Base-by-base conservation (phyloP, 2,888 invertebrate genomes). In the Sphaeridia pumilis region DNA sequence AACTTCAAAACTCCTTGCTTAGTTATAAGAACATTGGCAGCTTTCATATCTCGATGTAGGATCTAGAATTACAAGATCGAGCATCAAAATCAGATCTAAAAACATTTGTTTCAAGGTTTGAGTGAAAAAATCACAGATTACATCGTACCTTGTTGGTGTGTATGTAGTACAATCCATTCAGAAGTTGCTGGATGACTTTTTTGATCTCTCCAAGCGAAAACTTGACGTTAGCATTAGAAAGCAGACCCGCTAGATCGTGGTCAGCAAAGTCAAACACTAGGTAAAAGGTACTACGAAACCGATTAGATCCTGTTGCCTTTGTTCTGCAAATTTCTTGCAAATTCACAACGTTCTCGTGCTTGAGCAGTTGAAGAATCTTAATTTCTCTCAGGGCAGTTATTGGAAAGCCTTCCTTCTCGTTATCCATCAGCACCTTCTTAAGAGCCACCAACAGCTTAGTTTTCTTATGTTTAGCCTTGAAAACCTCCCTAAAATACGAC, bases 361-460 rank as follows among this genome's bases (percentile, higher is more conserved):
- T 92, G 1, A 98, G 70, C 20, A 90, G 76, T 69, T 97, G 94
- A 35, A 98, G 72, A 66, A 98, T 97, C 67, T 88, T 83, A 54
- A 99, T 95, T 76, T 98, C 98, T 66, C 98, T 78, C 58, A 98
- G 70, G 0, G 98, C 97, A 34, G 98, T 98, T 61, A 98, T 98
- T 0, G 98, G 98, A 70, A 99, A 99, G 46, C 97, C 97, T 78
- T 98, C 97, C 71, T 95, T 97, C 74, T 98, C 97, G 72, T 98
- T 98, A 68, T 98, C 97, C 95, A 98, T 97, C 2, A 98, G 73
- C 10, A 98, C 94, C 73, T 97, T 98, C 69, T 98, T 98, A 83
- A 98, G 84, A 0, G 98, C 98, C 0, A 98, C 97, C 68, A 92
- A 83, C 68, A 87, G 82, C 71, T 86, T 86, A 47, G 82, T 84